Conservation (phyloP, 2,888 invertebrate genomes). For the Thera britannica region DNA sequence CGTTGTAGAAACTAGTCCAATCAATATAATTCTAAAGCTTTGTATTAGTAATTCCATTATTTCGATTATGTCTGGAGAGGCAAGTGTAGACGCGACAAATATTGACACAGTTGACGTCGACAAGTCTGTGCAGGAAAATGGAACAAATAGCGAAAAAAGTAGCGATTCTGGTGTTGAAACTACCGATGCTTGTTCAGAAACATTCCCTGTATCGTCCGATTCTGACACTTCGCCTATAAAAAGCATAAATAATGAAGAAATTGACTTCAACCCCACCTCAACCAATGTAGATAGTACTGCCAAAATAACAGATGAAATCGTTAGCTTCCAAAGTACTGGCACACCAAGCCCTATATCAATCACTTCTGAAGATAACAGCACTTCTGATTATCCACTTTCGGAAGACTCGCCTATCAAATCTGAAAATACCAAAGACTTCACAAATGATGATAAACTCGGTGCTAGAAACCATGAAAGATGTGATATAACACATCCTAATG, state of each 20-base stretch:
- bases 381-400: conserved; percentile 40
- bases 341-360: conserved; percentile 49
- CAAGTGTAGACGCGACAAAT: conserved; percentile 52
- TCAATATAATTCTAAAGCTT: conserved; percentile 35
- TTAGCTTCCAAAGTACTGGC: conserved; percentile 41
- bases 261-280: conserved; percentile 12
- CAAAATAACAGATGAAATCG: conserved; percentile 10
- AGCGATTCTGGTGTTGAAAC: conserved; percentile 67
- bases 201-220: conserved; percentile 51
- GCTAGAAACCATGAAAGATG: conserved; percentile 26
- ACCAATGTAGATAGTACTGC: conserved; percentile 7
- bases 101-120: conserved; percentile 67
- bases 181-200: conserved; percentile 52
- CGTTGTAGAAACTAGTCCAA: conserved; percentile 41
- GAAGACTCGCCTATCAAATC: conserved; percentile 43
- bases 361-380: conserved; percentile 48
- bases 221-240: conserved; percentile 54
- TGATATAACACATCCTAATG: conserved; percentile 6
- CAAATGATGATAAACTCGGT: conserved; percentile 29
- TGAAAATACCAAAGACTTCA: conserved; percentile 46
- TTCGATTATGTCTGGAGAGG: conserved; percentile 62
- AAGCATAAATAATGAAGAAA: conserved; percentile 38
- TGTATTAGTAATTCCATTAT: conserved; percentile 42
- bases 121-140: conserved; percentile 60
- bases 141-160: conserved; percentile 51